Conservation (phyloP, 2,113 vertebrate genomes). For the Varanus salvator region DNA sequence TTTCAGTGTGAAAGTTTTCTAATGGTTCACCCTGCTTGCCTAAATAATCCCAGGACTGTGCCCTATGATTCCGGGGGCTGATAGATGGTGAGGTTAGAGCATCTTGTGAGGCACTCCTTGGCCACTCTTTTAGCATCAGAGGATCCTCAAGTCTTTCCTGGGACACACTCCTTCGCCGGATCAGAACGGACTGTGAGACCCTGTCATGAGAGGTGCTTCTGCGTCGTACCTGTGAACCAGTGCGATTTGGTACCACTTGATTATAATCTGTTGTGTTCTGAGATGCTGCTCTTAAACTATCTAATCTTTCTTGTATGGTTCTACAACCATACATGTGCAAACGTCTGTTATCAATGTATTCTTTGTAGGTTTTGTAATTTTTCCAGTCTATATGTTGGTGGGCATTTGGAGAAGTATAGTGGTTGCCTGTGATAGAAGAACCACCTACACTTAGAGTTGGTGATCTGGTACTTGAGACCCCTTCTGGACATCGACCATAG, state of each 20-base stretch:
- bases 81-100: conserved; percentile 79
- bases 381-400: conserved; percentile 98
- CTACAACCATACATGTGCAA: conserved; percentile 93
- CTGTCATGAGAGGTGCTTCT: conserved; percentile 91
- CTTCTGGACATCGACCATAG: conserved; percentile 76
- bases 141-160: conserved; percentile 90
- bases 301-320: conserved; percentile 96
- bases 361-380: conserved; percentile 98
- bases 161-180: conserved; percentile 86
- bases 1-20: conserved; percentile 67
- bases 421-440: conserved; percentile 78
- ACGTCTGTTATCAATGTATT: conserved; percentile 94
- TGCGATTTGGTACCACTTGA: conserved; percentile 76
- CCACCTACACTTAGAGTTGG: conserved; percentile 69
- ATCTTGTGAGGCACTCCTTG: conserved; percentile 92
- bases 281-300: conserved; percentile 90
- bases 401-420: conserved; percentile 82
- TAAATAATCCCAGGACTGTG: conserved; percentile 90
- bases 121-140: conserved; percentile 82
- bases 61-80: conserved; percentile 81
- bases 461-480: conserved; percentile 70
- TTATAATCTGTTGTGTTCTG: conserved; percentile 83
- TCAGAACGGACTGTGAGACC: conserved; percentile 79
- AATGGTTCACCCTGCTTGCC: conserved; percentile 80
- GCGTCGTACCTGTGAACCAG: conserved; percentile 80